These are phyloP conservation scores for Melanargia galathea DNA, from an alignment of 2,888 invertebrate genomes.

Conservation along the genomic window DNA sequence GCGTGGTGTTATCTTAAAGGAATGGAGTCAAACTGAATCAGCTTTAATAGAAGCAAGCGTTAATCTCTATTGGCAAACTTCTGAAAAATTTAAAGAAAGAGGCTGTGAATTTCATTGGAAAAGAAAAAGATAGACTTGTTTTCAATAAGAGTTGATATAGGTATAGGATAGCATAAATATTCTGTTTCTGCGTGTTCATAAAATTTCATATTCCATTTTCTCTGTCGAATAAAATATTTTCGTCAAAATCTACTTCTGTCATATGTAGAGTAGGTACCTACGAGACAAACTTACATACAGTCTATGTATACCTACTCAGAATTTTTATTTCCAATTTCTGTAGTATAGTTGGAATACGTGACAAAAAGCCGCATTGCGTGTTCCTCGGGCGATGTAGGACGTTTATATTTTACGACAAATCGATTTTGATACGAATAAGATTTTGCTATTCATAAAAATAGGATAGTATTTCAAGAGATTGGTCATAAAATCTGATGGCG, in stretches of 20 bases:
- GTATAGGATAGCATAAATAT: neutral
- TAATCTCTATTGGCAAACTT: no score
- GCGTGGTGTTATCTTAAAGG: no score
- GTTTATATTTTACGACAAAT: slow-evolving; percentile 22
- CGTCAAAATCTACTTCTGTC: neutral
- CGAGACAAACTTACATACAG: slow-evolving; percentile 7
- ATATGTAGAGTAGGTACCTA: neutral
- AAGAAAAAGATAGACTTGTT: neutral
- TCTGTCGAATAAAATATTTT: slow-evolving; percentile 6
- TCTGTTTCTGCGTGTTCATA: neutral
- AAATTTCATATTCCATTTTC: slow-evolving; percentile 18
- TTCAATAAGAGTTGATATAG: neutral
- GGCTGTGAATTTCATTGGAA: neutral
- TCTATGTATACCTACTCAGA: neutral
- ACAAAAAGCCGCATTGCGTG: slow-evolving; percentile 39
- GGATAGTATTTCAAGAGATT: slow-evolving; percentile 7
- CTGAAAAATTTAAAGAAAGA: no score
- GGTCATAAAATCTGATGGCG: neutral
- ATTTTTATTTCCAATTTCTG: slow-evolving; percentile 23
- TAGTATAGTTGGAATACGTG: slow-evolving; percentile 25
- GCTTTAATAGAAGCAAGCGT: no score
- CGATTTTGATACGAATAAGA: slow-evolving; percentile 9
- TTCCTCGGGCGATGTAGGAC: slow-evolving; percentile 20
- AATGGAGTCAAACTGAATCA: no score
- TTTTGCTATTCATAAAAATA: slow-evolving; percentile 3